Evolutionary conservation across 2,888 invertebrate species (phyloP), one percentile per base, ranked within the genome.

Genomic region (Tribolium freemani): DNA sequence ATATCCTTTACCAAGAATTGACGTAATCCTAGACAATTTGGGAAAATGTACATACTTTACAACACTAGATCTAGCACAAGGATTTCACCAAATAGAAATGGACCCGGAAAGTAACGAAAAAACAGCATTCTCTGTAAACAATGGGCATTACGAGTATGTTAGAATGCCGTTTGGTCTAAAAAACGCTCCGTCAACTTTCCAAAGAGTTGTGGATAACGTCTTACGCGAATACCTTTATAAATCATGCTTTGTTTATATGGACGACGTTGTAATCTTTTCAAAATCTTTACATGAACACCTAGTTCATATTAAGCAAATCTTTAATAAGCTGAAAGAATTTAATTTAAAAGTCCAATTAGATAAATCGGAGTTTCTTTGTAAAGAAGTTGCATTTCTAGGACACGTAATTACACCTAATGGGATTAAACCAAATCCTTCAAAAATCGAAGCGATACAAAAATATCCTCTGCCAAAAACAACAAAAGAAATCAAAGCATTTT

Each of bases 401-500:
- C 76, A 78, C 44, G 4, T 74, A 5, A 74, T 75, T n/a, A 78
- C 73, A 1, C 67, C 75, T 56, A 60, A 69, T n/a, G 75, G 77
- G 3, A 71, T 78, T 3, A 61, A 74, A 75, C 76, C 77, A n/a
- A 64, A 77, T 53, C 73, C 72, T 11, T 31, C 61, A 0, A 77
- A 75, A 69, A 75, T 77, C 3, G 16, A 70, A 21, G 74, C 72
- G 5, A 68, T 75, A 21, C 45, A 56, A 38, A 69, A 76, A 13
- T 77, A 56, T 51, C 75, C 75, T 9, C n/a, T 53, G 31, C 70
- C 71, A 3, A 70, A 56, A 21, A 67, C 58, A 50, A 38, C 48
- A n/a, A 77, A 76, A 72, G 74, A 77, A 11, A 76, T 79, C 5
- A 71, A 76, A 74, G 53, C 57, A 5, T 78, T 78, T 45, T 46